phyloP scores from a whole-genome alignment of 2,113 vertebrate species.

The Mustelus asterias region DNA sequence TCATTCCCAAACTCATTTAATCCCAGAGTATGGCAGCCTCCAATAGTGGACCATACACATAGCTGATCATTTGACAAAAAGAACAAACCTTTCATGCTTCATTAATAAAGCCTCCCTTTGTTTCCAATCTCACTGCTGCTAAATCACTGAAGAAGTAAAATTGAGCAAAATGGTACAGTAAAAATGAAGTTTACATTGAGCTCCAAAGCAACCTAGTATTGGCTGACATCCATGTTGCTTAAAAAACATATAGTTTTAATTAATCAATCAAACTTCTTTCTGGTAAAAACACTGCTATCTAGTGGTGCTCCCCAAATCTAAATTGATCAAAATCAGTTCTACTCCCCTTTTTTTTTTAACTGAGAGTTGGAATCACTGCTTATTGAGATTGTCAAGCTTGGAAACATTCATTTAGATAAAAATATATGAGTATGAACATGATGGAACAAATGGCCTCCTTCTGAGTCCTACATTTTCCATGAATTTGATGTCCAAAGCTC shows the following conservation, averaged over 20 bases:
- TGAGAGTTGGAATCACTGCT: not conserved
- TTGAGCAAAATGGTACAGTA: not conserved
- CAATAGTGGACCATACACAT: not conserved
- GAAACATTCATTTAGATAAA: not conserved
- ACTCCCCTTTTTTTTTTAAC: not conserved
- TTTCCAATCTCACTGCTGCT: not conserved
- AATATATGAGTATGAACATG: too few species aligned
- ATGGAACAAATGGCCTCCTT: too few species aligned
- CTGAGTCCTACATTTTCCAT: too few species aligned
- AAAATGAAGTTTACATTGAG: not conserved
- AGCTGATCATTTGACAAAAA: not conserved
- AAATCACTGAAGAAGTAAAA: not conserved
- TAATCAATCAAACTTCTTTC: not conserved
- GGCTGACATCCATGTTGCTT: not conserved
- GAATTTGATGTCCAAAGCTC: too few species aligned
- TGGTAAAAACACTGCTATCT: not conserved
- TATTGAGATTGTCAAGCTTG: not conserved
- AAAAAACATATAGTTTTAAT: not conserved
- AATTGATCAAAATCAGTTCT: not conserved
- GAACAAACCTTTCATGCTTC: not conserved
- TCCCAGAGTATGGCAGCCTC: not conserved
- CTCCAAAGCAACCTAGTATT: not conserved
- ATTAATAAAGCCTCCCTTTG: not conserved
- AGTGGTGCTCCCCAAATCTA: not conserved
- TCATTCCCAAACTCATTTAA: constrained; percentile 10